Percentiles rank a stretch among this genome's conserved stretches.
phyloP scores from a whole-genome alignment of 2,113 vertebrate genomes.

The Triplophysa rosa region DNA sequence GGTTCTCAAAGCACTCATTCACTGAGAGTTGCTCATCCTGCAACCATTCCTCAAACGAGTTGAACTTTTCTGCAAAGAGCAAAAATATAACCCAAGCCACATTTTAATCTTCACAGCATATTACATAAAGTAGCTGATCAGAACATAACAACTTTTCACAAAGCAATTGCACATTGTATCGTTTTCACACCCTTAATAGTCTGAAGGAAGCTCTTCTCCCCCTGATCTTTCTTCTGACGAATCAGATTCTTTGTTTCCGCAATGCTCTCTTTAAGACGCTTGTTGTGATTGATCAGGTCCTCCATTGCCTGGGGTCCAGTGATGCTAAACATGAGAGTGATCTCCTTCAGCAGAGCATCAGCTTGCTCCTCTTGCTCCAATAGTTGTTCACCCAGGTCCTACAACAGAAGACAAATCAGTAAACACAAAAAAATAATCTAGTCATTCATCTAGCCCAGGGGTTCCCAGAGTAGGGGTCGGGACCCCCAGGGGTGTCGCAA shows the following conservation, averaged over 20 bases:
- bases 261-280: slow-evolving; percentile 67
- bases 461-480: no score
- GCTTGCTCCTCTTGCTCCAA: slow-evolving; percentile 81
- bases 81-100: background rate
- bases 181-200: slow-evolving; percentile 75
- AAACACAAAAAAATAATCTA: background rate
- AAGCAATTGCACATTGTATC: background rate
- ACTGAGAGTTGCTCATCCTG: slow-evolving; percentile 80
- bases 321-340: slow-evolving; percentile 73
- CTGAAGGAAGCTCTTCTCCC: slow-evolving; percentile 79
- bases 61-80: slow-evolving; percentile 78
- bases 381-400: slow-evolving; percentile 85
- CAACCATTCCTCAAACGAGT: slow-evolving; percentile 86
- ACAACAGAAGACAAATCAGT: slow-evolving; percentile 28
- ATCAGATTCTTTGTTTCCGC: slow-evolving; percentile 80
- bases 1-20: slow-evolving; percentile 87
- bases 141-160: background rate
- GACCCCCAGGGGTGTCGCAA: no score
- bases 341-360: slow-evolving; percentile 78
- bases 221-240: slow-evolving; percentile 82
- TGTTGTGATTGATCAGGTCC: slow-evolving; percentile 75
- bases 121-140: background rate
- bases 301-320: slow-evolving; percentile 79
- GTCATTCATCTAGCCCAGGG: no score
- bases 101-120: background rate